Conservation (phyloP, 2,888 invertebrate genomes). For the Venustoraphidia nigricollis region DNA sequence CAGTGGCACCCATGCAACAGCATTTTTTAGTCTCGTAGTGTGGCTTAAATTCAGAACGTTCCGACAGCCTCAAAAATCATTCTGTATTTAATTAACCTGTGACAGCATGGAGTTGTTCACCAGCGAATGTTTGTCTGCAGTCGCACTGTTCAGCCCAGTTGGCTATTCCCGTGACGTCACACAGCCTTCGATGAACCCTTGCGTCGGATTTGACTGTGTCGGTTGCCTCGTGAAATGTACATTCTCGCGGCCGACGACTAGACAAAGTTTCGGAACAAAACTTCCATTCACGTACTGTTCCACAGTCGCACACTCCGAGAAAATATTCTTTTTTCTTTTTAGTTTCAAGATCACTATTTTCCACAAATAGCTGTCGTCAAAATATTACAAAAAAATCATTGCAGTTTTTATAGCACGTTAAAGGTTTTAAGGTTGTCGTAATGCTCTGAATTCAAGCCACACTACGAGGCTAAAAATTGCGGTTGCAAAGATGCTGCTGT, state of each 20-base stretch:
- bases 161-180: constrained; percentile 25
- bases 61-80: no score
- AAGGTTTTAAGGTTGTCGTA: no score
- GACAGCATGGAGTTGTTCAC: constrained; percentile 22
- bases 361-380: constrained; percentile 20
- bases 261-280: constrained; percentile 24
- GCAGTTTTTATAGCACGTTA: no score
- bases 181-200: constrained; percentile 28
- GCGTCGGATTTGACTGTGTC: constrained; percentile 16
- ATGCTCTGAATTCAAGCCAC: no score
- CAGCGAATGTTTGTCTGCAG: constrained; percentile 19
- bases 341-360: constrained; percentile 15
- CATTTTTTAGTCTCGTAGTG: no score
- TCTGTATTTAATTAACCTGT: constrained; percentile 20
- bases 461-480: no score
- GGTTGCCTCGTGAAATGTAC: constrained; percentile 21
- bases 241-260: constrained; percentile 19
- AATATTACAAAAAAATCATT: not conserved
- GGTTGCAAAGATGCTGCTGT: no score
- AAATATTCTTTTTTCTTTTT: constrained; percentile 23
- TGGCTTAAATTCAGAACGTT: no score
- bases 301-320: constrained; percentile 26
- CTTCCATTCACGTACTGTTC: constrained; percentile 25
- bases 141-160: constrained; percentile 18
- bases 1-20: no score